Evolutionary conservation across 2,888 invertebrate species (phyloP).

Genomic region (Nyleta sp.): DNA sequence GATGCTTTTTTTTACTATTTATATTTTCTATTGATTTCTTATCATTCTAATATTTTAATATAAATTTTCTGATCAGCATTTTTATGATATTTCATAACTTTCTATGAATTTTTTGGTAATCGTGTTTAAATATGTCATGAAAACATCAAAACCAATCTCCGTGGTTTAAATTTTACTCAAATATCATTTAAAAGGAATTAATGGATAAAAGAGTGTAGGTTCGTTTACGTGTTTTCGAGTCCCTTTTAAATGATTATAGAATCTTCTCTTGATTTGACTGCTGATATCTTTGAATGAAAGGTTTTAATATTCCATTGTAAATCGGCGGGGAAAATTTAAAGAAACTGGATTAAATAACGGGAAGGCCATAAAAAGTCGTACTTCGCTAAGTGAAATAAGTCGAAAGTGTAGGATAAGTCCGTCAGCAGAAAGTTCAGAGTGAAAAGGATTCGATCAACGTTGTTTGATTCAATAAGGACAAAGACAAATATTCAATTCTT

Average conservation of each 20-base stretch:
- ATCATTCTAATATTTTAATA: no score
- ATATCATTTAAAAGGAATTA: slow-evolving; percentile 17
- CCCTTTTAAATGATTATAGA: slow-evolving; percentile 9
- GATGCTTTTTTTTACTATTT: no score
- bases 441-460: slow-evolving; percentile 24
- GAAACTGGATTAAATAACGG: slow-evolving; percentile 39
- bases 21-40: no score
- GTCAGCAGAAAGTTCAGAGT: slow-evolving; percentile 25
- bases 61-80: no score
- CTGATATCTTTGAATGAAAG: slow-evolving; percentile 31
- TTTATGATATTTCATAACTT: no score
- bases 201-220: slow-evolving; percentile 23
- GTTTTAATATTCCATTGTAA: slow-evolving; percentile 41
- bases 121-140: background rate
- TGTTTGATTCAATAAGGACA: slow-evolving; percentile 29
- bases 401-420: slow-evolving; percentile 30
- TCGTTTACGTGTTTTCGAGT: slow-evolving; percentile 26
- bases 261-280: slow-evolving; percentile 34
- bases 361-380: slow-evolving; percentile 28
- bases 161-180: slow-evolving; percentile 1
- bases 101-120: slow-evolving; percentile 4
- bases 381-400: slow-evolving; percentile 32
- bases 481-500: slow-evolving; percentile 13
- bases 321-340: slow-evolving; percentile 19
- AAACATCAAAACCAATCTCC: background rate